Evolutionary conservation across 2,888 invertebrate species (phyloP), one percentile per base, ranked within the genome.

Genomic region (Drosophila meridiana): DNA sequence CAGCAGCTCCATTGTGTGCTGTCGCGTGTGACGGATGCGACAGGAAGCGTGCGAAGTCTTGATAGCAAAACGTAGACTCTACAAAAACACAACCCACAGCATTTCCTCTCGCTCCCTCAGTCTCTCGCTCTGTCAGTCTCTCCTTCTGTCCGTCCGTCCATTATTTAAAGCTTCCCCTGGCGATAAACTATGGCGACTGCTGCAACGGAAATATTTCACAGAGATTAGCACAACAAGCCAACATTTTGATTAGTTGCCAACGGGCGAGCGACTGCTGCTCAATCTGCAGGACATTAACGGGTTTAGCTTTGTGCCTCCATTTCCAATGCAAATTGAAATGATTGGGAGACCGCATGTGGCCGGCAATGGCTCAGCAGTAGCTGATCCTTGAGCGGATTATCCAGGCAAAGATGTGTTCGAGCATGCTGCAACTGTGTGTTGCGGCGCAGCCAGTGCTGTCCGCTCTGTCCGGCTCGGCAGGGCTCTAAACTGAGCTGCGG

Each of bases 291-390:
- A 42, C 56, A 57, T 57, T 42, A 28, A 9, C 52, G 20, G 38
- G 38, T 28, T 77, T 84, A 73, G 48, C 61, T 60, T 55, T 67
- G 74, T 38, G 93, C 68, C 70, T 91, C 85, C 63, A 93, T 79
- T 80, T 93, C 93, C 69, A 92, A 87, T 50, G 91, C 84, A 84
- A 93, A 93, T 70, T 90, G 91, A 90, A 93, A 93, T 34, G 92
- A 84, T 79, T 93, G 93, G 14, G 92, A 89, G 0, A 90, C 72
- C 4, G 92, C 91, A 32, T 82, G 87, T 9, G 78, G 78, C 3
- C 93, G 84, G 69, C 93, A 93, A 30, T 66, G 73, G 74, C 89
- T 90, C 65, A 92, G 71, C 45, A 73, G 79, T 43, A 93, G 78
- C 73, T 78, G 79, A 69, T 91, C 80, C 50, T 78, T 70, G 28